Base-by-base conservation (phyloP, 2,888 invertebrate species). In the Strigamia transsilvanica region DNA sequence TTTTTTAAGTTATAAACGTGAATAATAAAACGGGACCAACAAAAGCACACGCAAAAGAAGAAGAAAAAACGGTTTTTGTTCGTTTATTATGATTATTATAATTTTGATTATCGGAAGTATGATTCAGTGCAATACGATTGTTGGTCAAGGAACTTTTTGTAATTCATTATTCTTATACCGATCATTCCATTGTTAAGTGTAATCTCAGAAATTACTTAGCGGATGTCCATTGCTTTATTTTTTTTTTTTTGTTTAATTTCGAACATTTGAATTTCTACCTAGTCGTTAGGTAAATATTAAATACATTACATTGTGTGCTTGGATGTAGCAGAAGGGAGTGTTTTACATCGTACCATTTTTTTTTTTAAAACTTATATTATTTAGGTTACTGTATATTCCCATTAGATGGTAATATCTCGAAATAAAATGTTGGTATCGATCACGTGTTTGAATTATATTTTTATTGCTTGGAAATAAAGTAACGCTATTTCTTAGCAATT, bases 331-430 rank as follows among this genome's bases (percentile, higher is more conserved):
- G 61, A 23, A 61, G 61, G 61, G 61, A 61, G 61, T 15, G 61
- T 61, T 61, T 61, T 61, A 61, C 18, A 61, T 61, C 61, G 61
- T 61, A 61, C 61, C 61, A 61, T 61, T 61, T 61, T 56, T 56
- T 56, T 56, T 18, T n/a, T n/a, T 34, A 34, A 61, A 61, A 61
- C 42, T 42, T 61, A 23, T 61, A 61, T 18, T 23, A 18, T 61
- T 21, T 61, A 61, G 61, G 21, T 61, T 61, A 21, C 3, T 23
- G 21, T 61, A 61, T 61, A 61, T 61, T 61, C 18, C 21, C 61
- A 61, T 61, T 61, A 61, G 61, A 61, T 23, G 61, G 61, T 18
- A 23, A 61, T 61, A 23, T 61, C 9, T 61, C 61, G n/a, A 61
- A 61, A 61, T 61, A 61, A 61, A 61, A 61, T 23, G n/a, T 42